A percentile compares a stretch with the other conserved stretches of the same genome.
These are phyloP conservation scores for Lasioglossum albipes DNA, from an alignment of 1,140 invertebrate genomes.

Conservation along the genomic window DNA sequence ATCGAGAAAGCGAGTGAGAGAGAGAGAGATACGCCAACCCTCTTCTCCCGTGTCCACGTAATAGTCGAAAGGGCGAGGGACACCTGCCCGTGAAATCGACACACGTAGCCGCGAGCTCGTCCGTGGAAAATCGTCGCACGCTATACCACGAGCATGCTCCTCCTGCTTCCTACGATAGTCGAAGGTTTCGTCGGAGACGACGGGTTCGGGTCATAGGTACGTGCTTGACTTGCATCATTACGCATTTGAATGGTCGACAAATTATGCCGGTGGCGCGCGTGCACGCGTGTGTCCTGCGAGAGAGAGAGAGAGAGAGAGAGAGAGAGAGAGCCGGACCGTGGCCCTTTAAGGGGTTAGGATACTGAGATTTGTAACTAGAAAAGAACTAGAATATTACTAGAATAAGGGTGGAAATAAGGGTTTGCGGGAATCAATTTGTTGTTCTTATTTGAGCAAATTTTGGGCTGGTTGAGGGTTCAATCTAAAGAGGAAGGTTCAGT, in stretches of 20 bases:
- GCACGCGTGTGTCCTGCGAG: not conserved
- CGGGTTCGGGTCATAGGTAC: conserved; percentile 14
- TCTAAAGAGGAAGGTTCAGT: no score
- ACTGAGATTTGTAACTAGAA: no score
- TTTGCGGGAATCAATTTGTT: no score
- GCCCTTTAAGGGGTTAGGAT: no score
- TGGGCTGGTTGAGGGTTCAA: no score
- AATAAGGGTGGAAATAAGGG: no score
- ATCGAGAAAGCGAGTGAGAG: conserved; percentile 15
- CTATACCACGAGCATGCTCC: no score
- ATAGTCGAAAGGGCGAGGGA: conserved; percentile 46
- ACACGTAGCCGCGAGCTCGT: conserved; percentile 1
- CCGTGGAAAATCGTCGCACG: conserved; percentile 14
- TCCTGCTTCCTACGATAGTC: not conserved
- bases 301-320: not conserved
- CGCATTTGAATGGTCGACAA: conserved; percentile 60
- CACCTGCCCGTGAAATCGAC: conserved; percentile 61
- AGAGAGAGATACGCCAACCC: conserved; percentile 2
- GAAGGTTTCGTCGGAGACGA: conserved; percentile 2
- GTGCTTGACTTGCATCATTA: conserved; percentile 56
- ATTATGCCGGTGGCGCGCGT: conserved; percentile 37
- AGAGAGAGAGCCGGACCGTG: not conserved
- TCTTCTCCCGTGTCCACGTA: conserved; percentile 40
- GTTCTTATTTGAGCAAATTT: no score
- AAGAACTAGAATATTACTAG: no score